Conservation (phyloP, 2,113 vertebrate genomes). For the Syngnathus typhle region DNA sequence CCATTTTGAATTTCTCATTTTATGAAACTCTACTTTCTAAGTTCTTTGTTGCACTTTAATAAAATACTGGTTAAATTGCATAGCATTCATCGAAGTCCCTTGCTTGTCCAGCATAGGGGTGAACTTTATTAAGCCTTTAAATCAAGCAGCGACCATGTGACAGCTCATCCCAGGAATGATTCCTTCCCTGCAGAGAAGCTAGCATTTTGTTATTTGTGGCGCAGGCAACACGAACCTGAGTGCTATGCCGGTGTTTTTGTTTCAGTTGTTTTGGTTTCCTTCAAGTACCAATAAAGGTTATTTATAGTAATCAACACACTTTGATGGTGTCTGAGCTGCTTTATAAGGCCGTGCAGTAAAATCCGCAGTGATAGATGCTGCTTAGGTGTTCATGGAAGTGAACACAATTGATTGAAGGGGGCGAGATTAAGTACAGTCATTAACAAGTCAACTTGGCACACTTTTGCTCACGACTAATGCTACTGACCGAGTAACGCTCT, state of each 20-base stretch:
- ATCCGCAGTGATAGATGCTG: neutral
- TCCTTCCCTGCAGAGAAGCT: neutral
- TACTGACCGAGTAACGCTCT: neutral
- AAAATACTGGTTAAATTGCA: neutral
- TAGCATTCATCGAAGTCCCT: neutral
- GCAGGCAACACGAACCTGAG: neutral
- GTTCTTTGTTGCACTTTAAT: neutral
- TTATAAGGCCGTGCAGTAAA: neutral
- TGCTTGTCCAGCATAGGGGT: neutral
- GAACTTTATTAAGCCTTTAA: constrained; percentile 28
- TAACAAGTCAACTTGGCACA: neutral
- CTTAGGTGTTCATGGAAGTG: neutral
- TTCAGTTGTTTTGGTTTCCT: neutral
- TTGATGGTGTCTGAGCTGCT: neutral
- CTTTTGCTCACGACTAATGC: neutral
- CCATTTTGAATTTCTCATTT: neutral
- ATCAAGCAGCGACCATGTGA: constrained; percentile 16
- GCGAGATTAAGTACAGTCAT: neutral
- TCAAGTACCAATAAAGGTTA: neutral
- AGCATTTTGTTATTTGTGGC: neutral
- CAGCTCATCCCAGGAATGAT: neutral
- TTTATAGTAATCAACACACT: neutral
- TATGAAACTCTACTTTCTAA: neutral
- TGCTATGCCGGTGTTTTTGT: neutral
- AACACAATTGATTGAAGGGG: neutral